Evolutionary conservation across 2,888 invertebrate species (phyloP), one percentile per base, ranked within the genome.

Genomic region (Zhengitettix transpicula): DNA sequence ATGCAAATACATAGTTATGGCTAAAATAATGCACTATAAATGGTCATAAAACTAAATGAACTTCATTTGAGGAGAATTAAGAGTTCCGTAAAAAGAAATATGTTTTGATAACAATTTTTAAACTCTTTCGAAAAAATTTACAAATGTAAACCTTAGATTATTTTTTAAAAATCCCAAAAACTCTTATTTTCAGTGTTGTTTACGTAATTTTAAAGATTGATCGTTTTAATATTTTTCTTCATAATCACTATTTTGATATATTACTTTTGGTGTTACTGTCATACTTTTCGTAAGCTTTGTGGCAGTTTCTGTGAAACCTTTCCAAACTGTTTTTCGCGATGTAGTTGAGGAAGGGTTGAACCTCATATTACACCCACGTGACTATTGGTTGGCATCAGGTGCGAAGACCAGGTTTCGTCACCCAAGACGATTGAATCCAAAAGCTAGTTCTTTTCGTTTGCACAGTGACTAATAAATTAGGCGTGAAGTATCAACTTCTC

Each of bases 191-290:
- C 56, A 14, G 28, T 56, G 11, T 42, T 15, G 15, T 42, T 10
- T 56, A 56, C 56, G 42, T 56, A n/a, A 56, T 41, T 56, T 41
- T 54, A 54, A 28, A 54, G 54, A 28, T 56, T 56, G 56, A 56
- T 42, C n/a, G 42, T n/a, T 56, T n/a, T 15, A 42, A 14, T 56
- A 56, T 56, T 56, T 56, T 40, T 56, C 56, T 56, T 42, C 44
- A 56, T 52, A 52, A 52, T 44, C 42, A 12, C 56, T 42, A 42
- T 56, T 56, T 42, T 15, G 40, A 42, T 56, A n/a, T 41, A 42
- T 42, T n/a, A n/a, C n/a, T n/a, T n/a, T n/a, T n/a, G n/a, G n/a
- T n/a, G n/a, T n/a, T n/a, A n/a, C n/a, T n/a, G n/a, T n/a, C n/a
- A n/a, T 15, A 1, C 40, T 56, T 56, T 56, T 56, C 42, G 56